Evolutionary conservation across 1,140 invertebrate species (phyloP), one percentile per base, ranked within the genome.

Genomic region (Odontomachus brunneus): DNA sequence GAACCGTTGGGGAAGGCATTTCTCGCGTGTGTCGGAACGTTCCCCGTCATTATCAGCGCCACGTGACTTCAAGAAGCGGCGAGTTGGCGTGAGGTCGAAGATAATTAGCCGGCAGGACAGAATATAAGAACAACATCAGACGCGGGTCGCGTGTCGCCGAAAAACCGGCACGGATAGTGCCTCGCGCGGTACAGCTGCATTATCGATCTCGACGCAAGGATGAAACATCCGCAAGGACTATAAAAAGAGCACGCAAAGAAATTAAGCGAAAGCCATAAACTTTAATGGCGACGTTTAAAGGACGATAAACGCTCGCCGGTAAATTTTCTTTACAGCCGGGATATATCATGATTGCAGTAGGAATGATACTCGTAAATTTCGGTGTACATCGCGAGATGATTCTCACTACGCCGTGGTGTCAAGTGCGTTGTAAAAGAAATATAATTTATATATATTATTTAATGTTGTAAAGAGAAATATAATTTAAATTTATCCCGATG

Each of bases 191-290:
- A 67, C 49, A 72, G 49, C 51, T 48, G 76, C 26, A 67, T 78
- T 82, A 76, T 84, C 72, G 78, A 88, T 88, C 49, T 19, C 24
- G 49, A 48, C 14, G 48, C 57, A 53, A 87, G 66, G 76, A 55
- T 57, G 15, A 60, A 57, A 29, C 26, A 57, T 57, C 33, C 51
- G 65, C 33, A 80, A 19, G 14, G 5, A 57, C 17, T 7, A 55
- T 29, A 48, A 80, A 48, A 71, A 80, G 53, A 14, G n/a, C 29
- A 48, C 24, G 65, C 63, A 14, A 69, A 69, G 63, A 80, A 57
- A 80, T 71, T 80, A 59, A 80, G 24, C 12, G 3, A 24, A 33
- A 57, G 22, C 65, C 44, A 38, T 26, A 57, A 69, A 57, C 33
- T 76, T 76, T 44, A 80, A 80, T 14, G 14, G 15, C 15, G 7